phyloP scores from a whole-genome alignment of 2,888 invertebrate genomes.

The Chloroclystis v-ata region DNA sequence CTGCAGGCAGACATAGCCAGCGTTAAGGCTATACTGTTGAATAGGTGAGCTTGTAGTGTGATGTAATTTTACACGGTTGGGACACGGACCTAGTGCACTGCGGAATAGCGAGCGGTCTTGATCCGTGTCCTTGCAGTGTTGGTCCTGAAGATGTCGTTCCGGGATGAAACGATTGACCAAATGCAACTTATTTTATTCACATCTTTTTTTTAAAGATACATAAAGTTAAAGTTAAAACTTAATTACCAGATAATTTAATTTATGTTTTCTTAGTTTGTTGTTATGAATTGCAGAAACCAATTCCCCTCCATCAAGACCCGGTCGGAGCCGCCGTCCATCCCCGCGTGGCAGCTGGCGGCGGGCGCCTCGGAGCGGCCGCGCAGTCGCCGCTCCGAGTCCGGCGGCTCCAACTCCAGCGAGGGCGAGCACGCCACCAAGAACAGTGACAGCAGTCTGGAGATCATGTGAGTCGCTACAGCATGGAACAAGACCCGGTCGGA shows the following conservation, averaged over 20 bases:
- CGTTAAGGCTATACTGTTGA: conserved; percentile 84
- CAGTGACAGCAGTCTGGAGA: conserved; percentile 86
- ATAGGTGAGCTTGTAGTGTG: conserved; percentile 71
- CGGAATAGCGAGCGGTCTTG: too few relatives aligned
- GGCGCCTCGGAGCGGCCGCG: conserved; percentile 84
- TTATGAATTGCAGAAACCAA: conserved; percentile 80
- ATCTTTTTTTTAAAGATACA: too few relatives aligned
- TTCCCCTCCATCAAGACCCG: conserved; percentile 83
- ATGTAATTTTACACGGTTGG: not conserved
- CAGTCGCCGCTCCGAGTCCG: conserved; percentile 79
- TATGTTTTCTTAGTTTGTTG: not conserved
- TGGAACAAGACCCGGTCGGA: conserved; percentile 72
- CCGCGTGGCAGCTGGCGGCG: conserved; percentile 86
- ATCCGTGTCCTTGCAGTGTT: too few relatives aligned
- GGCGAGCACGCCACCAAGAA: conserved; percentile 86
- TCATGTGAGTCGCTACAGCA: conserved; percentile 76
- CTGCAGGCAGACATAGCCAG: conserved; percentile 84
- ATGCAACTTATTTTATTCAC: too few relatives aligned
- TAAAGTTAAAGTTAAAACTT: too few relatives aligned
- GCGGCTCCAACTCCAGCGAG: conserved; percentile 83
- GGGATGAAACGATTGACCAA: too few relatives aligned
- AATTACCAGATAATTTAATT: too few relatives aligned
- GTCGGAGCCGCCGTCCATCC: conserved; percentile 83
- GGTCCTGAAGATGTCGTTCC: too few relatives aligned
- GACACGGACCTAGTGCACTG: too few relatives aligned